phyloP scores from a whole-genome alignment of 2,797 vertebrate species.

The Tympanoctomys barrerae region DNA sequence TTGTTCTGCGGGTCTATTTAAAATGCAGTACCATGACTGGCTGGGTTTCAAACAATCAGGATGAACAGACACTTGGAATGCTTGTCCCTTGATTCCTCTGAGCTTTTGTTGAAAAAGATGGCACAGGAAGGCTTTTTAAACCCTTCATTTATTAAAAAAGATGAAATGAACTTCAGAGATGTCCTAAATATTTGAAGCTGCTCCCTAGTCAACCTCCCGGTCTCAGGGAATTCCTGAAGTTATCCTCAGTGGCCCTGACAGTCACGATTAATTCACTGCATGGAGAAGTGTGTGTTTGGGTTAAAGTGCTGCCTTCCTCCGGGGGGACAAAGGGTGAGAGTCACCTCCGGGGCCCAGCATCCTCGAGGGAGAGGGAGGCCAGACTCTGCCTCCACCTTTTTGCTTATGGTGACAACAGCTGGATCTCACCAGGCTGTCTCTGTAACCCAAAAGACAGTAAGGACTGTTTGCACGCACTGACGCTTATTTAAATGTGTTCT shows the following conservation, averaged over 20 bases:
- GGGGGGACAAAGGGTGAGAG: background rate
- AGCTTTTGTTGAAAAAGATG: conserved; percentile 17
- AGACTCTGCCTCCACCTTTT: background rate
- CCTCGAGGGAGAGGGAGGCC: fast-evolving
- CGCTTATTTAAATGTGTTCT: background rate
- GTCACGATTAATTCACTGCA: no score
- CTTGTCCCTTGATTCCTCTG: background rate
- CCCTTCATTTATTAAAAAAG: conserved; percentile 40
- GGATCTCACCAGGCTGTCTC: background rate
- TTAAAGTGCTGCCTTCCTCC: background rate
- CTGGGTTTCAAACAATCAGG: conserved; percentile 74
- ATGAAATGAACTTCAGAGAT: background rate
- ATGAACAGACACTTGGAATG: background rate
- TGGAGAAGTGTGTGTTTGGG: background rate
- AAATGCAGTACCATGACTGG: conserved; percentile 73
- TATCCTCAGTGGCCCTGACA: background rate
- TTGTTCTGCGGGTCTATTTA: conserved; percentile 83
- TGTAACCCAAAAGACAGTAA: background rate
- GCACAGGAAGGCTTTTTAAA: background rate
- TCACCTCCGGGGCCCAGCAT: background rate
- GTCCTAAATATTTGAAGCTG: background rate
- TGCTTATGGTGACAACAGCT: background rate
- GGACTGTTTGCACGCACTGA: background rate
- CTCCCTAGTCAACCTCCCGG: background rate
- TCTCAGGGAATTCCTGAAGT: background rate